phyloP scores from a whole-genome alignment of 2,113 vertebrate genomes.

The Bettongia penicillata region DNA sequence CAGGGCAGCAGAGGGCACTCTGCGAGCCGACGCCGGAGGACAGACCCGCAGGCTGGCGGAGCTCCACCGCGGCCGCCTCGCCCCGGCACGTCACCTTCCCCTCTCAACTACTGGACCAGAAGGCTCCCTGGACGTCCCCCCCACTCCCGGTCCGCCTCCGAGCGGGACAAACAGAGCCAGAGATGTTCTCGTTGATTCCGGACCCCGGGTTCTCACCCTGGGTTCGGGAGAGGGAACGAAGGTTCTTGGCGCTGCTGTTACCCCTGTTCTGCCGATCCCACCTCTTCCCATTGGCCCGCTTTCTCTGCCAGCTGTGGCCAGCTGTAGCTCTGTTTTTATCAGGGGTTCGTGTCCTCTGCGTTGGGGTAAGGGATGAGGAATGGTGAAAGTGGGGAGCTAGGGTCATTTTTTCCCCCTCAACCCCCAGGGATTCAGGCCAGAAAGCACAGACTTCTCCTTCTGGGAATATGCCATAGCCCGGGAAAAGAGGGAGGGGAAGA shows the following conservation, averaged over 20 bases:
- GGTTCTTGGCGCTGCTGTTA: background rate
- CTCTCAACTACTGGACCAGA: background rate
- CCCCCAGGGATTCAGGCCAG: background rate
- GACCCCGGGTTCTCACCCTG: background rate
- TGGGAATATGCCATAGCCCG: too few relatives aligned
- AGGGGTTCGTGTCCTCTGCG: background rate
- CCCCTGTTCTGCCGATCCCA: background rate
- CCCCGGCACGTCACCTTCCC: fast-evolving
- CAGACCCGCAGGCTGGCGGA: fast-evolving
- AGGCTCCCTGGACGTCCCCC: background rate
- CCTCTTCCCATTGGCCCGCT: background rate
- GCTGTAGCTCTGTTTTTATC: background rate
- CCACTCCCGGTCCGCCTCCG: background rate
- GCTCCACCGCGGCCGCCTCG: background rate
- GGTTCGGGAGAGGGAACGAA: background rate
- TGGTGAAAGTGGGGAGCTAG: background rate
- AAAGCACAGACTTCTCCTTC: background rate
- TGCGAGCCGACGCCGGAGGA: background rate
- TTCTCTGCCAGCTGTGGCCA: background rate
- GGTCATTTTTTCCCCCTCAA: background rate
- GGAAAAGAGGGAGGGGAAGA: too few relatives aligned
- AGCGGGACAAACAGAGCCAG: background rate
- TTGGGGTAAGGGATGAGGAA: background rate
- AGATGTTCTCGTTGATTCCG: background rate
- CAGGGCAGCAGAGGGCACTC: background rate